These are phyloP conservation scores for Altica lythri DNA, from an alignment of 2,888 invertebrate genomes.

Conservation along the genomic window DNA sequence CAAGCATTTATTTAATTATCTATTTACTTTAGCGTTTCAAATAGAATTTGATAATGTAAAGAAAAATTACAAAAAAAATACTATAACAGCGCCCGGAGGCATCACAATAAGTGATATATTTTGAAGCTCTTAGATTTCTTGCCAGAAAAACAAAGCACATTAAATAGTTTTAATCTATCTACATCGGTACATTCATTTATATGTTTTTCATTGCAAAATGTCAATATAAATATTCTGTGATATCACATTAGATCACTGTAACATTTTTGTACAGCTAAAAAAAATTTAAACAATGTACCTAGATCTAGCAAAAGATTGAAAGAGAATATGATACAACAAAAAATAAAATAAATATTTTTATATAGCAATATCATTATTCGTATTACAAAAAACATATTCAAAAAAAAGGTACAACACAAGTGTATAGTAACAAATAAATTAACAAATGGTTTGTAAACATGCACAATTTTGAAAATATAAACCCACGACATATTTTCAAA, in stretches of 20 bases:
- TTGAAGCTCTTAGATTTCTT: constrained; percentile 19
- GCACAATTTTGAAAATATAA: no score
- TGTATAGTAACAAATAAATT: no score
- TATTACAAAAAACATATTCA: no score
- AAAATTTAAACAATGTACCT: constrained; percentile 34
- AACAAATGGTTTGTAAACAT: no score
- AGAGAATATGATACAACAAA: background rate
- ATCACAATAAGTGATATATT: constrained; percentile 15
- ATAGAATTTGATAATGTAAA: constrained; percentile 1
- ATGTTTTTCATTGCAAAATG: constrained; percentile 25
- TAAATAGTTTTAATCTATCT: constrained; percentile 13
- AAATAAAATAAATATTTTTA: constrained; percentile 1
- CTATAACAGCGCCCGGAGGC: constrained; percentile 5
- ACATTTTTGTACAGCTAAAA: constrained; percentile 42
- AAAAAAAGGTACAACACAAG: no score
- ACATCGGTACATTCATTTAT: constrained; percentile 33
- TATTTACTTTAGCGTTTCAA: constrained; percentile 2
- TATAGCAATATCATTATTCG: no score
- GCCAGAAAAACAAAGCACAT: constrained; percentile 16
- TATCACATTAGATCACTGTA: constrained; percentile 46
- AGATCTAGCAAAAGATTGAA: constrained; percentile 1
- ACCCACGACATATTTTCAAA: no score
- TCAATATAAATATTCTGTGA: constrained; percentile 35
- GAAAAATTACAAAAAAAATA: background rate
- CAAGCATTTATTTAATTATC: background rate